phyloP scores from a whole-genome alignment of 2,888 invertebrate genomes.

The Hypomecis punctinalis region DNA sequence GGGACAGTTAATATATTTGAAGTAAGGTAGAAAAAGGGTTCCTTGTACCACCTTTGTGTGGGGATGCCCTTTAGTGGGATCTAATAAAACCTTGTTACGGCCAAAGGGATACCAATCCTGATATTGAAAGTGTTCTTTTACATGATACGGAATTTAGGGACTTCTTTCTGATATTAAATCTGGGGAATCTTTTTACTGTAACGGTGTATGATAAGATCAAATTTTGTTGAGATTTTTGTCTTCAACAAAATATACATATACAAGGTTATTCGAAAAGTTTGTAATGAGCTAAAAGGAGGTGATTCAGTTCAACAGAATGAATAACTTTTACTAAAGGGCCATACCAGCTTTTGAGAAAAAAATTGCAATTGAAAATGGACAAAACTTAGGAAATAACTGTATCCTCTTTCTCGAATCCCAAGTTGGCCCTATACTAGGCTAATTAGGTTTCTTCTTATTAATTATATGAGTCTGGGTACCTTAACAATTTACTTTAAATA shows the following conservation, averaged over 20 bases:
- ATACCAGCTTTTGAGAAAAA: too few species aligned
- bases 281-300: too few species aligned
- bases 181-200: constrained; percentile 75
- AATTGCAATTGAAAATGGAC: too few species aligned
- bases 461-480: too few species aligned
- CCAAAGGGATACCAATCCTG: constrained; percentile 84
- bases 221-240: constrained; percentile 18
- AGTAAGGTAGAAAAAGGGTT: constrained; percentile 84
- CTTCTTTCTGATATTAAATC: constrained; percentile 82
- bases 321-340: too few species aligned
- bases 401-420: too few species aligned
- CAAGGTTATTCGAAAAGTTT: too few species aligned
- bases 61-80: constrained; percentile 84
- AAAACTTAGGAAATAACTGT: too few species aligned
- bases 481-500: too few species aligned
- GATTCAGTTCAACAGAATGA: too few species aligned
- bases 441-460: too few species aligned
- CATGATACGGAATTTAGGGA: constrained; percentile 85
- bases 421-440: too few species aligned
- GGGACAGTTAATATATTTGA: constrained; percentile 85
- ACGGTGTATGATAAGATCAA: constrained; percentile 46
- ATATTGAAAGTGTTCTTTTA: constrained; percentile 85
- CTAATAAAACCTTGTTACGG: constrained; percentile 86
- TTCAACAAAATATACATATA: not conserved
- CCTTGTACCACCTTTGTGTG: constrained; percentile 83